Evolutionary conservation across 2,797 vertebrate genomes (phyloP), one percentile per base, ranked within the genome.

Genomic region (Tapirus indicus): DNA sequence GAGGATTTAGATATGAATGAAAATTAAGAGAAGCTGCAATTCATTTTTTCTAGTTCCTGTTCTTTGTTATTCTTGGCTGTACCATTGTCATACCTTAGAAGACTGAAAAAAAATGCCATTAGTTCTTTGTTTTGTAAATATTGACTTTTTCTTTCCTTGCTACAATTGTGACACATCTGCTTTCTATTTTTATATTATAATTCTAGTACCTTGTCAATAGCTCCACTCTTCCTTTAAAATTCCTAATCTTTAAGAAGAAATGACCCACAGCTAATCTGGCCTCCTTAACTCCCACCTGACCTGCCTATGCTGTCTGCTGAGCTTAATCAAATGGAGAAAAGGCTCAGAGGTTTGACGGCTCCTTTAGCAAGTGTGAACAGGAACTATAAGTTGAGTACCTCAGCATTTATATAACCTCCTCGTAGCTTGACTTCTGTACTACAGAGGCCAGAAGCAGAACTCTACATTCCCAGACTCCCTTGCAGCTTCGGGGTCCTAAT

Each of bases 51-150:
- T 64, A 44, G 71, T 92, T 88, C 85, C 93, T 71, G 60, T 38
- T 82, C 93, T 92, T 91, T 96, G 94, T 97, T 95, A 80, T 96
- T 96, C 88, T 97, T 97, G 94, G 85, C 94, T 95, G 32, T 41
- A 14, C 85, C 38, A 32, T 17, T 80, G 47, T 71, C 83, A 60
- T 47, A 87, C 21, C 85, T 80, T 79, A 32, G 88, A 84, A 74
- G 87, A 86, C 0, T 84, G 93, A 52, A 29, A 62, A 18, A 14
- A 64, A 90, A 80, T 66, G 78, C 88, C 66, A 69, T 74, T 66
- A 52, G 54, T 64, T 85, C 77, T 95, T 62, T 92, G 86, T 95
- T 96, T 95, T 86, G 86, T 95, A 95, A 97, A 97, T 85, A 88
- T 21, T 32, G 83, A 72, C 72, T 91, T 78, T 85, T 93, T 94